Evolutionary conservation across 2,113 vertebrate species (phyloP).

Genomic region (Phrynocephalus versicolor): DNA sequence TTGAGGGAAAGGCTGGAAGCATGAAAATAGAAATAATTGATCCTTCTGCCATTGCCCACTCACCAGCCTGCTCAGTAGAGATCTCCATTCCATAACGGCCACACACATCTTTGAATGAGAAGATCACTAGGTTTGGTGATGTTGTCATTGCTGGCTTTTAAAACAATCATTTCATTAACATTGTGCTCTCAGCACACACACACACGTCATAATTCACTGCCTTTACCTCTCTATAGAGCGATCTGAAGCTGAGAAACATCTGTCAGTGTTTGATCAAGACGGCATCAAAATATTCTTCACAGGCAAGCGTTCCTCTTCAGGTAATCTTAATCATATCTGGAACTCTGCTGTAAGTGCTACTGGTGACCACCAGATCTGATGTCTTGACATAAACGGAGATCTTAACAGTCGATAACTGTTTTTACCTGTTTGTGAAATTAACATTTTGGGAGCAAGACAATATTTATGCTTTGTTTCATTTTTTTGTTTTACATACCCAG

Average conservation of each 20-base stretch:
- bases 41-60: background rate
- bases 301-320: constrained; percentile 22
- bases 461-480: background rate
- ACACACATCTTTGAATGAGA: background rate
- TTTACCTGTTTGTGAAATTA: background rate
- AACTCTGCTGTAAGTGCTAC: background rate
- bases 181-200: background rate
- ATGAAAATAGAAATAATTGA: background rate
- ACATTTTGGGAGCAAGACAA: background rate
- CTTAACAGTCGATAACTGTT: background rate
- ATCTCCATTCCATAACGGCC: background rate
- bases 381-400: background rate
- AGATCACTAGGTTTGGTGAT: background rate
- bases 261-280: constrained; percentile 31
- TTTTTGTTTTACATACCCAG: background rate
- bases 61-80: background rate
- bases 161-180: background rate
- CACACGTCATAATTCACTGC: background rate
- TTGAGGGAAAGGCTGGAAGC: background rate
- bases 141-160: background rate
- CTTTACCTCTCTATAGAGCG: constrained; percentile 5
- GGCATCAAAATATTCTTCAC: constrained; percentile 40
- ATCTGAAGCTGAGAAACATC: constrained; percentile 20
- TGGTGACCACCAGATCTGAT: background rate
- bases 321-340: background rate